Evolutionary conservation across 2,797 vertebrate species (phyloP).

Genomic region (Phyllotis vaccarum): DNA sequence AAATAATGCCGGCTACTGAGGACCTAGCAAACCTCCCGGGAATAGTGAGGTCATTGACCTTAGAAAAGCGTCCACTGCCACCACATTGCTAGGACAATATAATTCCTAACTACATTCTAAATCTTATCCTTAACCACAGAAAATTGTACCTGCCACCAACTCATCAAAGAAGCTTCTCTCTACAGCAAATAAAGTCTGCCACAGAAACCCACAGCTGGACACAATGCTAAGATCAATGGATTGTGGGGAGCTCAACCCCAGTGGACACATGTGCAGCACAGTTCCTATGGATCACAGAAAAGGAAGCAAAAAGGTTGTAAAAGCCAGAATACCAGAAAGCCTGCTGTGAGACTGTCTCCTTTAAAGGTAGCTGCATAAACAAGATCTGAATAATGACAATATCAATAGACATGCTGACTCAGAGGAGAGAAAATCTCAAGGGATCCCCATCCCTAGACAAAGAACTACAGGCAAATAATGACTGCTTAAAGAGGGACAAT

Average conservation of each 20-base stretch:
- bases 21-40: not conserved
- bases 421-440: not conserved
- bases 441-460: not conserved
- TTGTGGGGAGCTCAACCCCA: too few species aligned
- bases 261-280: too few species aligned
- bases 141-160: not conserved
- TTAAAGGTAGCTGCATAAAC: not conserved
- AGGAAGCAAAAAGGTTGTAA: not conserved
- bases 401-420: not conserved
- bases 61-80: too few species aligned
- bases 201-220: not conserved
- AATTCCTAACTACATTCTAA: not conserved
- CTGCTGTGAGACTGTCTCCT: not conserved
- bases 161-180: not conserved
- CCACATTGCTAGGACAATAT: too few species aligned
- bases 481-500: not conserved
- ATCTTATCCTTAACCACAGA: not conserved
- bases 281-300: not conserved
- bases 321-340: not conserved
- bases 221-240: too few species aligned
- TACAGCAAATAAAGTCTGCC: not conserved
- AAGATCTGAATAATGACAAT: not conserved
- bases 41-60: not conserved
- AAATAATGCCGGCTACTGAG: not conserved
- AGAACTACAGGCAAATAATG: not conserved